A percentile compares a stretch with the other conserved stretches of the same genome.
phyloP scores from a whole-genome alignment of 1,140 invertebrate genomes.

The Steinernema khuongi region DNA sequence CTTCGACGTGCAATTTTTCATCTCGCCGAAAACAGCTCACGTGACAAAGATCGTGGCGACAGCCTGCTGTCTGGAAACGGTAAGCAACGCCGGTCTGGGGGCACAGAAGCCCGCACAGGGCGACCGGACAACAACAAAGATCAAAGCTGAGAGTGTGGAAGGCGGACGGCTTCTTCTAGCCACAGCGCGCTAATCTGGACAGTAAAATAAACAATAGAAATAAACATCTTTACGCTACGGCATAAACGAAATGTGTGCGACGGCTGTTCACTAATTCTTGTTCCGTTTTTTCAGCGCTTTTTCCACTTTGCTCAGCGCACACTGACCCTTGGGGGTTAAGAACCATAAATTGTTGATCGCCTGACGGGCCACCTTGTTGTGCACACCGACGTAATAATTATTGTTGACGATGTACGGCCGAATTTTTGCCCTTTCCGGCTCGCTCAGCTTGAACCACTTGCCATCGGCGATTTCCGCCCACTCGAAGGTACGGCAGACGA shows the following conservation, averaged over 20 bases:
- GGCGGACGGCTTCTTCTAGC: too few relatives aligned
- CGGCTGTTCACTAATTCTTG: not conserved
- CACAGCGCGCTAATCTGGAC: too few relatives aligned
- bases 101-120: too few relatives aligned
- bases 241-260: not conserved
- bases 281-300: constrained; percentile 6
- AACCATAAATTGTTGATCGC: constrained; percentile 22
- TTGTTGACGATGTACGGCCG: constrained; percentile 49
- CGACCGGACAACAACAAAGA: too few relatives aligned
- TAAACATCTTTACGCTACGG: not conserved
- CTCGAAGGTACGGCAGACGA: constrained; percentile 48
- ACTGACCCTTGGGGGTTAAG: not conserved
- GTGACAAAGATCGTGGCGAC: not conserved
- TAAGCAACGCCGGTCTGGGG: too few relatives aligned
- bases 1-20: not conserved
- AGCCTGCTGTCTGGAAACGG: not conserved
- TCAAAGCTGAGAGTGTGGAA: too few relatives aligned
- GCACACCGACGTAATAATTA: constrained; percentile 51
- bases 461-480: constrained; percentile 50
- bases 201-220: not conserved
- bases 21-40: not conserved
- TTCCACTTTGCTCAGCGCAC: not conserved
- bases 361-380: constrained; percentile 48
- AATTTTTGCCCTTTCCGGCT: constrained; percentile 34
- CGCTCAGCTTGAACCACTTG: constrained; percentile 52